Evolutionary conservation across 2,113 vertebrate species (phyloP), one percentile per base, ranked within the genome.

Genomic region (Platysteira castanea): DNA sequence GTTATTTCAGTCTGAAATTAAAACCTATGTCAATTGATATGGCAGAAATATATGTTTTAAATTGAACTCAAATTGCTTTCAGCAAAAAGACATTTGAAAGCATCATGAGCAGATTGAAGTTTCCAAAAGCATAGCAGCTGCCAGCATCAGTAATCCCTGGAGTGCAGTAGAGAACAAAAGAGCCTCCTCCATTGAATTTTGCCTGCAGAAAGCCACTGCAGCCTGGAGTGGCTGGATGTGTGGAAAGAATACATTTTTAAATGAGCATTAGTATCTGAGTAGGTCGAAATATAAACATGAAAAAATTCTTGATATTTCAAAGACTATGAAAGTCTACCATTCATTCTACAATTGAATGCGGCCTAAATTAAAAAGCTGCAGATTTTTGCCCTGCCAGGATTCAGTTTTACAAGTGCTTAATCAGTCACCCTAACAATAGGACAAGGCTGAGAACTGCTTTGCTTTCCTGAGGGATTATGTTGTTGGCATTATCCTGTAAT

Each of bases 401-500:
- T 90, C 41, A 60, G 68, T 53, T 94, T 52, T 96, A 41, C 9
- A 21, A 94, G 77, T 92, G 74, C 75, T 97, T 95, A 85, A 96
- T 96, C 93, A 87, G 65, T 77, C 69, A 59, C 49, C 61, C 59
- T 70, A 94, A 88, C 91, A 96, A 89, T 60, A 80, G 41, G 41
- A 93, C 33, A 52, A 52, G 20, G 20, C 73, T 65, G 42, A 93
- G 78, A 95, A 91, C 70, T 88, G 65, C 59, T 96, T 97, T 92
- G 67, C 93, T 96, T 91, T 33, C 60, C 96, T 82, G 90, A 91
- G 27, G 37, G 85, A 96, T 90, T 94, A 49, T 84, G 83, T 71
- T 95, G 84, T 69, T 91, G 84, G 83, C 89, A 82, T 95, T 94
- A 82, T 84, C 50, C 73, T 63, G 31, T 80, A 97, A 96, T 59